Evolutionary conservation across 1,140 invertebrate species (phyloP).

Genomic region (Lutraria rhynchaena): DNA sequence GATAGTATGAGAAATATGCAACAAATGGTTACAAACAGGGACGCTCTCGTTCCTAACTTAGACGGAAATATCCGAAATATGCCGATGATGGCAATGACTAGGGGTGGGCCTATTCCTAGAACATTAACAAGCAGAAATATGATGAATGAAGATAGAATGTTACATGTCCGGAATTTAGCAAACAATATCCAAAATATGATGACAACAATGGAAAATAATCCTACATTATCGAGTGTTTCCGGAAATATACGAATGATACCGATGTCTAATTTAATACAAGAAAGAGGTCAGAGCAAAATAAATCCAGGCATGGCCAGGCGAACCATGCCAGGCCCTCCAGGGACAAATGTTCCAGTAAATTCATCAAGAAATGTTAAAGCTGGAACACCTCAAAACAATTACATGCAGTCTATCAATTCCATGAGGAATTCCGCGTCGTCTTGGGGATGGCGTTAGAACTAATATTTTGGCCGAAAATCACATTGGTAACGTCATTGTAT

Average conservation of each 20-base stretch:
- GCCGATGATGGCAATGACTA: constrained; percentile 4
- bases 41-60: not conserved
- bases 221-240: not conserved
- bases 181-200: not conserved
- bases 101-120: not conserved
- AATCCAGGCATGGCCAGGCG: too few relatives aligned
- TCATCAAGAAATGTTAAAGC: too few relatives aligned
- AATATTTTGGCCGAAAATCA: too few relatives aligned
- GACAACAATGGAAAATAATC: not conserved
- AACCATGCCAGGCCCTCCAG: too few relatives aligned
- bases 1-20: not conserved
- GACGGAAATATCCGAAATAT: constrained; percentile 3
- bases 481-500: too few relatives aligned
- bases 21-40: not conserved
- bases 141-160: constrained; percentile 2
- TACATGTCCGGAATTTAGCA: not conserved
- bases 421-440: too few relatives aligned
- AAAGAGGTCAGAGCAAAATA: not conserved
- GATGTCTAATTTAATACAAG: not conserved
- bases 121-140: too few relatives aligned
- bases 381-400: too few relatives aligned
- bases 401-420: too few relatives aligned
- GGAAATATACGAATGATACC: not conserved
- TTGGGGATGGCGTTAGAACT: too few relatives aligned
- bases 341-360: too few relatives aligned